These are phyloP conservation scores for Myopa testacea DNA, from an alignment of 2,888 invertebrate genomes.

Conservation along the genomic window DNA sequence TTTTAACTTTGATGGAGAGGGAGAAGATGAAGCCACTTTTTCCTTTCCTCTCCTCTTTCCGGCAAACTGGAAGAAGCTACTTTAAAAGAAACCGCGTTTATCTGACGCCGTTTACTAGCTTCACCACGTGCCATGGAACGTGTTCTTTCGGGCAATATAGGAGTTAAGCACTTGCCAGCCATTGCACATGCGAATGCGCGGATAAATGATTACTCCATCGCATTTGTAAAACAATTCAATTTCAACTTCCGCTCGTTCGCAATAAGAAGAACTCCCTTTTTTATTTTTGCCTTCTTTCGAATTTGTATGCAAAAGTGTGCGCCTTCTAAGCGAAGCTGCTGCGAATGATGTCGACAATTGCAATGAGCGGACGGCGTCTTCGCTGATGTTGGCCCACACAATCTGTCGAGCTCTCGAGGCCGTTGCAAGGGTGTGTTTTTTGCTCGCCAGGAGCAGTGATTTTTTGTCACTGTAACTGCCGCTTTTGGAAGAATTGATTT, in stretches of 20 bases:
- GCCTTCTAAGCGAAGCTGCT: conserved; percentile 40
- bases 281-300: neutral
- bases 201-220: no score
- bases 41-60: no score
- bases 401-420: conserved; percentile 22
- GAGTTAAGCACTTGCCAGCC: no score
- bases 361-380: conserved; percentile 2
- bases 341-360: conserved; percentile 42
- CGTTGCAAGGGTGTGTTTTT: conserved; percentile 6
- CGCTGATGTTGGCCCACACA: conserved; percentile 27
- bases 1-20: no score
- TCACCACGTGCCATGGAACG: no score
- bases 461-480: neutral
- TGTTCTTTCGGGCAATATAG: no score
- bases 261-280: conserved; percentile 16
- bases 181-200: no score
- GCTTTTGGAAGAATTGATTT: neutral
- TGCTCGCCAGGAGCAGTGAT: conserved; percentile 18
- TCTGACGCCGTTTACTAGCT: no score
- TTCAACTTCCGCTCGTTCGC: conserved; percentile 31
- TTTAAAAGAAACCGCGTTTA: no score
- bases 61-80: no score
- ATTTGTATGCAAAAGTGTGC: conserved; percentile 35
- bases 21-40: no score
- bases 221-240: conserved; percentile 10